Base-by-base conservation (phyloP, 2,113 vertebrate genomes). In the Aspiorhynchus laticeps region DNA sequence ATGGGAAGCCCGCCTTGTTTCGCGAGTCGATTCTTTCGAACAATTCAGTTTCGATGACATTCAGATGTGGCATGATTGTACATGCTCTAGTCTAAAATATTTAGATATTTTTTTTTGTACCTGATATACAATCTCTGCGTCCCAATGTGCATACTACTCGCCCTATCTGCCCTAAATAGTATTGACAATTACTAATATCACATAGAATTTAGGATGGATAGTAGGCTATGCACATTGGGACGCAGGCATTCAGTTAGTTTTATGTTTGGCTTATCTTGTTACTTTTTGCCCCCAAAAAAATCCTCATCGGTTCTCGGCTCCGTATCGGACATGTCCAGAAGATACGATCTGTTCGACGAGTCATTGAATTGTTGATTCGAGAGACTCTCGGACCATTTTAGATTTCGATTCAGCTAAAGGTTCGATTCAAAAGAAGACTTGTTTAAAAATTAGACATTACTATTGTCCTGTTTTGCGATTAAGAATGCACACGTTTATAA, bases 1-100 rank as follows among this genome's bases (percentile, higher is more conserved):
- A 76, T 76, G 73, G 73, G 73, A 76, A 76, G 73, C 73, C n/a
- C 73, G 73, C 73, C 73, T 46, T 41, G 73, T 28, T 26, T 76
- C 41, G n/a, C 5, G 73, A 46, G 38, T 41, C 71, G 71, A 41
- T 76, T 76, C 73, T 46, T 76, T 76, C 41, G 41, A 48, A 14
- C n/a, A 17, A n/a, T 48, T 48, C n/a, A 24, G 56, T 24, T n/a
- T 41, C 36, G 33, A 33, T 24, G 19, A 38, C 4, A 24, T 38
- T 73, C 19, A 0, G 19, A 61, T 65, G 38, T 46, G 41, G 73
- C 73, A 15, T 17, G 38, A 38, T 56, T 56, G 5, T 21, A 38
- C 0, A 41, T 41, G 2, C 2, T 74, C 2, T 41, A 5, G 38
- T 74, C 2, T 41, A 5, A 73, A 7, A 11, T 7, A 2, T 38